These are phyloP conservation scores for Pelagia noctiluca DNA, from an alignment of 30 jellyfish, hydroid and myxozoan genomes.

Conservation along the genomic window DNA sequence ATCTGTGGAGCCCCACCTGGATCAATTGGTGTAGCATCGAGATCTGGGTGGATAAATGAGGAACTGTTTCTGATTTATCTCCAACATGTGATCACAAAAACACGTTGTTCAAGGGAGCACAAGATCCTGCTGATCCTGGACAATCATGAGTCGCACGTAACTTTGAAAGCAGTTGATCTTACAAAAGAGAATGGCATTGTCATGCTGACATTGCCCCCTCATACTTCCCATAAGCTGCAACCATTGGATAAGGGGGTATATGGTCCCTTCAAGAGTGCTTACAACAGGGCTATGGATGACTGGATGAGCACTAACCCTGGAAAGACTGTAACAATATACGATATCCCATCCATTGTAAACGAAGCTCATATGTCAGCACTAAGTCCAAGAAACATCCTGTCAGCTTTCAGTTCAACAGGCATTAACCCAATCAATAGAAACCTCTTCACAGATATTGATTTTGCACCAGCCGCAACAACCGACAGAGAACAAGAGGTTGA, in stretches of 20 bases:
- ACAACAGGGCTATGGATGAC: slow-evolving; percentile 47
- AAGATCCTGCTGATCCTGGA: slow-evolving; percentile 62
- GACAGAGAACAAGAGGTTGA: no score
- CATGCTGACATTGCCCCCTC: slow-evolving; percentile 71
- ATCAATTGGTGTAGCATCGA: slow-evolving; percentile 60
- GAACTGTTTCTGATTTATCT: slow-evolving; percentile 25
- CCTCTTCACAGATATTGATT: slow-evolving; percentile 41
- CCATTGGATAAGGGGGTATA: slow-evolving; percentile 71
- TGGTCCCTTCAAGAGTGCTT: slow-evolving; percentile 71
- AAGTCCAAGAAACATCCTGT: slow-evolving; percentile 64
- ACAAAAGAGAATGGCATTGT: slow-evolving; percentile 54
- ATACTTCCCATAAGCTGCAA: slow-evolving; percentile 68
- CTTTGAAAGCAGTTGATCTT: slow-evolving; percentile 47
- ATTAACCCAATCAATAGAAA: slow-evolving; percentile 65
- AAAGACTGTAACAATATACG: slow-evolving; percentile 61
- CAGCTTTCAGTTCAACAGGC: slow-evolving; percentile 73
- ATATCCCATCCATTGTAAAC: slow-evolving; percentile 52
- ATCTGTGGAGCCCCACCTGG: slow-evolving; percentile 66
- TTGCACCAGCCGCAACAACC: slow-evolving; percentile 40
- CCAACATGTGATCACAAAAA: slow-evolving; percentile 36
- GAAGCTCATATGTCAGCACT: slow-evolving; percentile 65
- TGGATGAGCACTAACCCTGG: slow-evolving; percentile 77
- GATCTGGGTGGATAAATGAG: slow-evolving; percentile 70
- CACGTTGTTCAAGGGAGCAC: slow-evolving; percentile 50
- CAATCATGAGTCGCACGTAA: slow-evolving; percentile 62